Percentiles rank a stretch among this genome's conserved stretches.
Evolutionary conservation across 2,113 vertebrate genomes (phyloP).

Genomic region (Fukomys damarensis): DNA sequence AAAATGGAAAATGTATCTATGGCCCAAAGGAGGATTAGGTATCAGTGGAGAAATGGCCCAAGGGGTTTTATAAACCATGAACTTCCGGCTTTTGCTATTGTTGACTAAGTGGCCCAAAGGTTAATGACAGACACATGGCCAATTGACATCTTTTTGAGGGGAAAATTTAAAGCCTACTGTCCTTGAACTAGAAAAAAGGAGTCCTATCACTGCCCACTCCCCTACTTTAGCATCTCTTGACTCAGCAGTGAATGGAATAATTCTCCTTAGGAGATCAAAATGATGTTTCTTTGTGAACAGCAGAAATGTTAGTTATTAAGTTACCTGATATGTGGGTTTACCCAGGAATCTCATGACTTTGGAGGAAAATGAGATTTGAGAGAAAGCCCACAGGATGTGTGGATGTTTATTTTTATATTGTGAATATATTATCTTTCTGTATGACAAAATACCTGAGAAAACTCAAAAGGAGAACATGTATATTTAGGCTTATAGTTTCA

Average conservation of each 20-base stretch:
- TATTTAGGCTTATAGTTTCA: neutral
- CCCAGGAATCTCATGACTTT: neutral
- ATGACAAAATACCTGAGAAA: neutral
- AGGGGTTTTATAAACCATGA: accelerated
- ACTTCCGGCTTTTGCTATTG: neutral
- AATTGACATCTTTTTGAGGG: neutral
- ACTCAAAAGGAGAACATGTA: neutral
- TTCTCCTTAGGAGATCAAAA: neutral
- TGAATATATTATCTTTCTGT: neutral
- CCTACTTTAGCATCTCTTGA: too few species aligned
- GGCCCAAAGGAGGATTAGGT: neutral
- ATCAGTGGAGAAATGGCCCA: neutral
- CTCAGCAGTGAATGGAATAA: neutral
- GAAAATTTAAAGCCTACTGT: neutral
- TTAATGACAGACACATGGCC: neutral
- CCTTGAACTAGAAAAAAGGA: neutral
- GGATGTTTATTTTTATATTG: neutral
- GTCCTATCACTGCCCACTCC: accelerated
- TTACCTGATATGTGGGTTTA: neutral
- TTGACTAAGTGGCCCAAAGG: neutral
- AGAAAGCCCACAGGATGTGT: neutral
- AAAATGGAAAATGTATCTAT: neutral
- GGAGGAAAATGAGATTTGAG: neutral
- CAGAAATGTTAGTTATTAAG: neutral
- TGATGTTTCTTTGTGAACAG: neutral